Evolutionary conservation across 2,113 vertebrate species (phyloP).

Genomic region (Paratilapia polleni): DNA sequence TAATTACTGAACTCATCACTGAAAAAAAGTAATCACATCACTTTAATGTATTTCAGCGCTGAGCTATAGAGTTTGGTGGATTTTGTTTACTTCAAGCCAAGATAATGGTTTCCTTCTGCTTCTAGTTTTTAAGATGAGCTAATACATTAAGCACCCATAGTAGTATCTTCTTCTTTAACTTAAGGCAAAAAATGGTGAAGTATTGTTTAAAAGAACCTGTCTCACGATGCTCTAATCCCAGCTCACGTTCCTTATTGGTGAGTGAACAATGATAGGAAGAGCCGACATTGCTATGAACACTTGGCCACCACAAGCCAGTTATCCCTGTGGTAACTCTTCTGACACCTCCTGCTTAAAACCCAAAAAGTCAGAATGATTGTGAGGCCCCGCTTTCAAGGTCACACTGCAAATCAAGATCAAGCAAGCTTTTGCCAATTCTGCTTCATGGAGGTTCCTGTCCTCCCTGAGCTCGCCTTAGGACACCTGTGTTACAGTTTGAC

Average conservation of each 20-base stretch:
- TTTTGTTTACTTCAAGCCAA: slow-evolving; percentile 4
- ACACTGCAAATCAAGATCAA: no score
- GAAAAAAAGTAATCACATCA: background rate
- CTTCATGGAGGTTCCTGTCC: no score
- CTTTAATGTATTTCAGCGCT: slow-evolving; percentile 2
- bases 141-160: rapidly evolving
- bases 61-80: background rate
- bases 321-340: background rate
- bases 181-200: background rate
- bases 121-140: background rate
- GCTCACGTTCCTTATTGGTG: background rate
- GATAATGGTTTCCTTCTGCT: background rate
- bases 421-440: no score
- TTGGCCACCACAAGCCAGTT: background rate
- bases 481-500: no score
- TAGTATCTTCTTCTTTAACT: background rate
- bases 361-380: no score
- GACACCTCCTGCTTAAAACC: no score
- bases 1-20: background rate
- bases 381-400: no score
- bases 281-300: background rate
- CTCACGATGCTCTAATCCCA: background rate
- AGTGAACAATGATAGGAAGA: background rate
- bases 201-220: background rate
- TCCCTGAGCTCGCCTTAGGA: no score